Evolutionary conservation across 2,113 vertebrate species (phyloP).

Genomic region (Archilochus colubris): DNA sequence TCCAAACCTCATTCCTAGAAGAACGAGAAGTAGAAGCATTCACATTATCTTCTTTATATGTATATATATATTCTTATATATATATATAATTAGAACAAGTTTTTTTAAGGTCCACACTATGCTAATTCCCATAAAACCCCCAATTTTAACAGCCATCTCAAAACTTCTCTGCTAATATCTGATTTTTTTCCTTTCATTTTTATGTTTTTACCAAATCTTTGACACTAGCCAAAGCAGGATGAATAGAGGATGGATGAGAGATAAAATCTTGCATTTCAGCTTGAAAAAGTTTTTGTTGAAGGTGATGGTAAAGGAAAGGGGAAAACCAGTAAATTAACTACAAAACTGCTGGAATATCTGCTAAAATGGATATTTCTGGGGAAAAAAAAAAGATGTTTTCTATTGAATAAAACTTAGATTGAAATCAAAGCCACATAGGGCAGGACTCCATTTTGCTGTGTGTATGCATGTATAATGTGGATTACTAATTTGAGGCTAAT

Average conservation of each 20-base stretch:
- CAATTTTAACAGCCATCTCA: not conserved
- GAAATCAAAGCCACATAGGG: not conserved
- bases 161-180: not conserved
- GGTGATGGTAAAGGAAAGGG: not conserved
- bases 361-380: not conserved
- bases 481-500: not conserved
- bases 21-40: not conserved
- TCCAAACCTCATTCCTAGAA: not conserved
- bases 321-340: not conserved
- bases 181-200: not conserved
- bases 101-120: not conserved
- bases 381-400: not conserved
- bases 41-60: not conserved
- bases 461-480: accelerated
- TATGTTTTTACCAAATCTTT: not conserved
- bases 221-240: not conserved
- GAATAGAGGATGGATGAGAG: not conserved
- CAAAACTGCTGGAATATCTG: not conserved
- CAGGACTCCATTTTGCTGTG: not conserved
- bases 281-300: not conserved
- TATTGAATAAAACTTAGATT: not conserved
- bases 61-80: no score
- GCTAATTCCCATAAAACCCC: not conserved
- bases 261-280: not conserved
- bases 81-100: not conserved